phyloP scores from a whole-genome alignment of 2,797 vertebrate species.

The Pagetopsis macropterus region DNA sequence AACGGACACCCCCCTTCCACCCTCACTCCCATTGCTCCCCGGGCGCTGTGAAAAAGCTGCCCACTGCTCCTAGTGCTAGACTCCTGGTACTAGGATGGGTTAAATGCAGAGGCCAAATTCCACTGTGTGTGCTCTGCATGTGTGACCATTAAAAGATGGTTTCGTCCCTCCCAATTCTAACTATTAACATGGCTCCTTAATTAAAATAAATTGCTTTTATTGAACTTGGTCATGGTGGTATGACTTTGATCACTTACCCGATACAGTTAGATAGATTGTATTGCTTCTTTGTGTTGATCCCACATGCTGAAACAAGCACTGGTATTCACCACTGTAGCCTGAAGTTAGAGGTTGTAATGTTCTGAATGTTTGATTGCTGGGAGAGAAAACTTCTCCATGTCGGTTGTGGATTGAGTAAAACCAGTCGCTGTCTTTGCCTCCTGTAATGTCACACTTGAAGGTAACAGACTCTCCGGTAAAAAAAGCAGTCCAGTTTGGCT shows the following conservation, averaged over 20 bases:
- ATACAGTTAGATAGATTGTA: constrained; percentile 18
- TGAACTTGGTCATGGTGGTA: neutral
- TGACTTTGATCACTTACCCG: constrained; percentile 10
- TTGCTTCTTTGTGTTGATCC: fast-evolving
- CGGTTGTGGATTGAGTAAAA: fast-evolving
- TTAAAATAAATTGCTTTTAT: neutral
- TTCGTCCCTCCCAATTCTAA: too few relatives aligned
- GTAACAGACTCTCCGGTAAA: constrained; percentile 5
- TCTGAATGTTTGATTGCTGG: fast-evolving
- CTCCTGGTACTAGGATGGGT: too few relatives aligned
- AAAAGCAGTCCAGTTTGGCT: constrained; percentile 14
- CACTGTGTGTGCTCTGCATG: too few relatives aligned
- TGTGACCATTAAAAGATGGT: too few relatives aligned
- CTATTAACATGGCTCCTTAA: neutral
- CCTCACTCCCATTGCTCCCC: too few relatives aligned
- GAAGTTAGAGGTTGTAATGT: fast-evolving
- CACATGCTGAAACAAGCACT: fast-evolving
- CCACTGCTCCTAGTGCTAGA: too few relatives aligned
- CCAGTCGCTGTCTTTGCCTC: neutral
- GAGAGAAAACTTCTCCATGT: fast-evolving
- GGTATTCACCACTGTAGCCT: fast-evolving
- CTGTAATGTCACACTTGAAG: constrained; percentile 7
- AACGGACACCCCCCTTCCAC: too few relatives aligned
- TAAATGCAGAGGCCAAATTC: too few relatives aligned
- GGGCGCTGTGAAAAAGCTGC: too few relatives aligned